Percentiles rank a stretch among this genome's conserved stretches.
phyloP scores from a whole-genome alignment of 1,140 invertebrate genomes.

The Orussus abietinus region DNA sequence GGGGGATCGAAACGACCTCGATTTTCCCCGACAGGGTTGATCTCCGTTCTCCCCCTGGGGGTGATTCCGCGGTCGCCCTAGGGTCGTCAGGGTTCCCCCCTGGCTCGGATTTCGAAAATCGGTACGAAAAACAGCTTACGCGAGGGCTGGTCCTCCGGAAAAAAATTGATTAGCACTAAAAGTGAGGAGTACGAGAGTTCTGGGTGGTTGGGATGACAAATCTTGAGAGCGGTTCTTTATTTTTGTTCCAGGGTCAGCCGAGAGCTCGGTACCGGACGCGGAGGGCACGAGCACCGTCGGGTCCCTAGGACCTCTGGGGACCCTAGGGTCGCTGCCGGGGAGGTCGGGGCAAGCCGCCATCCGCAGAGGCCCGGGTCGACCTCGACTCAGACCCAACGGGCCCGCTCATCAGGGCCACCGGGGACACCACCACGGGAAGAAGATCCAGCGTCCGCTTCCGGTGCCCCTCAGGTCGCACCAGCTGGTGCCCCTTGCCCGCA shows the following conservation, averaged over 20 bases:
- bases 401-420: conserved; percentile 60
- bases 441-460: conserved; percentile 43
- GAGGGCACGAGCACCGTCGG: conserved; percentile 40
- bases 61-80: no score
- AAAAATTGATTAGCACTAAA: no score
- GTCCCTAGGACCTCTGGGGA: conserved; percentile 29
- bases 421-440: conserved; percentile 44
- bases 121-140: no score
- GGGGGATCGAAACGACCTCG: no score
- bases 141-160: no score
- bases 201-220: no score
- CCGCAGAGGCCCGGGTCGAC: conserved; percentile 71
- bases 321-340: conserved; percentile 17
- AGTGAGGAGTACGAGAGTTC: no score
- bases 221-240: no score
- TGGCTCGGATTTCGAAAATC: no score
- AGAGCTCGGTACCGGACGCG: conserved; percentile 29
- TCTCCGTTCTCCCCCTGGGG: no score
- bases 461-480: conserved; percentile 46
- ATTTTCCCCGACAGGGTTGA: no score
- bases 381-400: conserved; percentile 63
- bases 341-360: conserved; percentile 45
- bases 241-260: conserved; percentile 25
- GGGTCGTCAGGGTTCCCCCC: no score
- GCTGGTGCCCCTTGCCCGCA: conserved; percentile 18